phyloP scores from a whole-genome alignment of 2,113 vertebrate genomes.

The Paramormyrops kingsleyae region DNA sequence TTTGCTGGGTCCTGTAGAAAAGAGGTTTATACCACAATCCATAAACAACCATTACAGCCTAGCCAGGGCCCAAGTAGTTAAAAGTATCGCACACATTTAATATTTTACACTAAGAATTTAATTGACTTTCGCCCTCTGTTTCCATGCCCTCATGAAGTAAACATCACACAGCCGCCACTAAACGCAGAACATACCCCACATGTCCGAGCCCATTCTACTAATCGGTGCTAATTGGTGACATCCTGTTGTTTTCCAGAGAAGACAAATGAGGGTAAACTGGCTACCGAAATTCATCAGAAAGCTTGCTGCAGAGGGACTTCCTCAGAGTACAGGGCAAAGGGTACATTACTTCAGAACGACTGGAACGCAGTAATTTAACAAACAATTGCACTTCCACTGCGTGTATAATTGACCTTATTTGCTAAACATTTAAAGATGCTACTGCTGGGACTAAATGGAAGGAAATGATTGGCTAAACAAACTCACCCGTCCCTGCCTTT shows the following conservation, averaged over 20 bases:
- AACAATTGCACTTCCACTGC: background rate
- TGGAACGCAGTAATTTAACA: background rate
- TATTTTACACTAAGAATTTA: background rate
- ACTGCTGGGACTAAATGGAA: background rate
- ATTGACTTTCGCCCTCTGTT: background rate
- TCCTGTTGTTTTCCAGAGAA: background rate
- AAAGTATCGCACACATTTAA: background rate
- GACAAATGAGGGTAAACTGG: background rate
- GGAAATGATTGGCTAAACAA: background rate
- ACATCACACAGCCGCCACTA: background rate
- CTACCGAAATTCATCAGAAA: background rate
- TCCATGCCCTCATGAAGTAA: background rate
- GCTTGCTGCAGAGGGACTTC: background rate
- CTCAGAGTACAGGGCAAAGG: background rate
- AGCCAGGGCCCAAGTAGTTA: background rate
- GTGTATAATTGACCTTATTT: background rate
- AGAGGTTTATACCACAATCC: background rate
- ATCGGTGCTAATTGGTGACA: background rate
- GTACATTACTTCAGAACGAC: background rate
- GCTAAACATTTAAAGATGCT: background rate
- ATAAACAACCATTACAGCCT: background rate
- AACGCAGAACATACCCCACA: background rate
- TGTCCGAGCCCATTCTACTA: background rate
- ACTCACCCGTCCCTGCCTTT: constrained; percentile 98
- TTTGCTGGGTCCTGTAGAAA: background rate